Percentiles rank a stretch among this genome's conserved stretches.
phyloP scores from a whole-genome alignment of 1,140 invertebrate species.

The Coptotermes formosanus region DNA sequence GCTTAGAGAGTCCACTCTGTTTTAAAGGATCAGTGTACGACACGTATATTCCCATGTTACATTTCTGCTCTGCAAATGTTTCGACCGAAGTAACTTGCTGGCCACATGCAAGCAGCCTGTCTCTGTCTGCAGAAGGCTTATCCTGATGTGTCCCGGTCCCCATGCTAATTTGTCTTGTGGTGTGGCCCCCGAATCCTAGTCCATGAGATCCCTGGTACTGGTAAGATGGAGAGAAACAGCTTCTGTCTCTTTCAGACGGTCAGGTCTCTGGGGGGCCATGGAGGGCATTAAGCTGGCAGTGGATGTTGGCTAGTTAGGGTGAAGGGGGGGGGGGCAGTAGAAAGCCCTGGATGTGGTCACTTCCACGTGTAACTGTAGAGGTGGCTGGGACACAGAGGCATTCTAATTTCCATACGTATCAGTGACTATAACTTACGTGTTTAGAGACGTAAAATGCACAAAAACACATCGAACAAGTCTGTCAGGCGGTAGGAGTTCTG shows the following conservation, averaged over 20 bases:
- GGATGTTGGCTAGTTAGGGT: neutral
- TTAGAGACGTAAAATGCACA: neutral
- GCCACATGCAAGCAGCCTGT: neutral
- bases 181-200: neutral
- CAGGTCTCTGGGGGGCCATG: neutral
- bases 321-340: neutral
- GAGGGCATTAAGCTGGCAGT: neutral
- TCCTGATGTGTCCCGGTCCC: slow-evolving; percentile 1
- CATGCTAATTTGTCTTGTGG: slow-evolving; percentile 15
- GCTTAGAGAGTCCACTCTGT: neutral
- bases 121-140: neutral
- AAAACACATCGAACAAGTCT: neutral
- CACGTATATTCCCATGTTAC: slow-evolving; percentile 9
- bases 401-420: neutral
- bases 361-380: neutral
- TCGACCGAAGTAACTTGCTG: neutral
- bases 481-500: too few species aligned
- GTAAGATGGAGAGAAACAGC: neutral
- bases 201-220: neutral
- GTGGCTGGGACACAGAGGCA: neutral
- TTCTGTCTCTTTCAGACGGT: neutral
- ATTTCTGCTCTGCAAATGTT: neutral
- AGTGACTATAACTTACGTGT: neutral
- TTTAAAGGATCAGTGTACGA: neutral
- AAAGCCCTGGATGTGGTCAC: neutral